These are phyloP conservation scores for Zelostemma sp. DNA, from an alignment of 1,140 invertebrate genomes.

Conservation along the genomic window DNA sequence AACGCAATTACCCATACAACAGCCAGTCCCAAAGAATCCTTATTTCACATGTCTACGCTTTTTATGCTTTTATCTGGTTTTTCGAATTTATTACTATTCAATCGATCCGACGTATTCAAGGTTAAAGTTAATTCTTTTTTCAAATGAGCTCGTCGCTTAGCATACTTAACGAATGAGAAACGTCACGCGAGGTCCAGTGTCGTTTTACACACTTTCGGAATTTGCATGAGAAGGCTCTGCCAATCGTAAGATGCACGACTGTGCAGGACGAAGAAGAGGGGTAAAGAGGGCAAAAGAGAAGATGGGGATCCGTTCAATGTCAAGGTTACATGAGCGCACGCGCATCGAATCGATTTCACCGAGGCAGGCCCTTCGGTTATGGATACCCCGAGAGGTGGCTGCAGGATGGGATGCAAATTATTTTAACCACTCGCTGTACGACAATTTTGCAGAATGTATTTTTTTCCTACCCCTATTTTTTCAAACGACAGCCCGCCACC, in stretches of 20 bases:
- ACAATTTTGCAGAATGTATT: too few relatives aligned
- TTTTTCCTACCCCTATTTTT: too few relatives aligned
- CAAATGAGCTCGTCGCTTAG: too few relatives aligned
- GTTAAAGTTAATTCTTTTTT: too few relatives aligned
- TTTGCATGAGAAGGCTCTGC: constrained; percentile 5
- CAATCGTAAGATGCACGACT: constrained; percentile 6
- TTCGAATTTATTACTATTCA: too few relatives aligned
- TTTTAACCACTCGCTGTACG: constrained; percentile 35
- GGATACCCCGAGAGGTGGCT: constrained; percentile 30
- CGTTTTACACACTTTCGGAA: constrained; percentile 26
- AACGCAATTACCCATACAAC: too few relatives aligned
- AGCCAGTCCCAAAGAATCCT: too few relatives aligned
- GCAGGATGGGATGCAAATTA: constrained; percentile 41
- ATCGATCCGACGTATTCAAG: too few relatives aligned
- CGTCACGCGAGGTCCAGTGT: constrained; percentile 30
- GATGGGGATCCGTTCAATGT: constrained; percentile 53
- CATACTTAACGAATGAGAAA: constrained; percentile 17
- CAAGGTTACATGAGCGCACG: constrained; percentile 61
- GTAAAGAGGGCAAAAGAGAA: neutral
- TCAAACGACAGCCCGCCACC: too few relatives aligned
- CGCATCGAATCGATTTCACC: constrained; percentile 49
- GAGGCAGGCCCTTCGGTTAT: constrained; percentile 19
- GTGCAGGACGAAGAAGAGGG: neutral
- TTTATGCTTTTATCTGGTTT: too few relatives aligned
- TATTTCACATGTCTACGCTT: too few relatives aligned